These are phyloP conservation scores for Centropus bengalensis DNA, from an alignment of 2,113 vertebrate genomes.

Conservation along the genomic window DNA sequence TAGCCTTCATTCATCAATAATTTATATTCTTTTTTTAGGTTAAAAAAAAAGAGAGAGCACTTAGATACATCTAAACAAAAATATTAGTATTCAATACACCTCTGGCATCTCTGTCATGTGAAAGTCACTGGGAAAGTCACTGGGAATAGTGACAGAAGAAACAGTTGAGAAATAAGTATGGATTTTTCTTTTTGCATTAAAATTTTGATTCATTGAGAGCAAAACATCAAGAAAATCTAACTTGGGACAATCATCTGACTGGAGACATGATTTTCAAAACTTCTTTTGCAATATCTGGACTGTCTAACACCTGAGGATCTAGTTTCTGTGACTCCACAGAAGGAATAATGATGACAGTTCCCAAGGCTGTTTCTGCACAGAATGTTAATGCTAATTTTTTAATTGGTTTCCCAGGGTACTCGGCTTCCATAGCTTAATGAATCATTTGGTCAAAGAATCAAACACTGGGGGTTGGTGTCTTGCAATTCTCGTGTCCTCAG, in stretches of 20 bases:
- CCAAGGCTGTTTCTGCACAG: conserved; percentile 26
- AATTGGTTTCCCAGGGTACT: conserved; percentile 54
- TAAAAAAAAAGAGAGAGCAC: neutral
- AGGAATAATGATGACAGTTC: conserved; percentile 40
- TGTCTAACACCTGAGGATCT: neutral
- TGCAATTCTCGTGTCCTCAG: neutral
- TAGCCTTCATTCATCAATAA: neutral
- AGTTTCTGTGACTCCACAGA: neutral
- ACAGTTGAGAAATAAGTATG: neutral
- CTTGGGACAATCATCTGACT: neutral
- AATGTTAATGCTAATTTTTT: conserved; percentile 12
- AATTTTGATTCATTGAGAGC: neutral
- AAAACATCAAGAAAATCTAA: neutral
- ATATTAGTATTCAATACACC: neutral
- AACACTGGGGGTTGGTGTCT: conserved; percentile 10
- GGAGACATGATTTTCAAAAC: neutral
- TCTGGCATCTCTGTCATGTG: neutral
- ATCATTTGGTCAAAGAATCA: neutral
- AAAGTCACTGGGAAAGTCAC: neutral
- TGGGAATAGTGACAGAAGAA: neutral
- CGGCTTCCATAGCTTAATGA: conserved; percentile 41
- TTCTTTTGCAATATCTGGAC: neutral
- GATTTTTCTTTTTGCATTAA: neutral
- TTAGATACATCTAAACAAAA: neutral
- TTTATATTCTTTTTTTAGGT: neutral